Evolutionary conservation across 92 coral and sea anemone species (phyloP).

Genomic region (Micromussa lordhowensis): DNA sequence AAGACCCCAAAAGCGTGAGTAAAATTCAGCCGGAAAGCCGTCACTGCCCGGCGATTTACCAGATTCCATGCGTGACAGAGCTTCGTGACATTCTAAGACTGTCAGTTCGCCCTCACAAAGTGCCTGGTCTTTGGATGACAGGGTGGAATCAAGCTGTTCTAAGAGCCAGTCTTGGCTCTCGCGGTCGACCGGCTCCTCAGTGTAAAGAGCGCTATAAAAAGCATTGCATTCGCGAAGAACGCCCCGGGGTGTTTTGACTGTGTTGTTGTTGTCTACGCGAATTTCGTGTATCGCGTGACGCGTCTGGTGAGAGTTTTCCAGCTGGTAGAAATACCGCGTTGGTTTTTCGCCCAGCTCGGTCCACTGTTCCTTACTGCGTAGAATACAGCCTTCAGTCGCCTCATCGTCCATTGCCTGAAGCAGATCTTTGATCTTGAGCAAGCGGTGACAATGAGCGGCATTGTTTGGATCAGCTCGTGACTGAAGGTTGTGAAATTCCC

Average conservation of each 20-base stretch:
- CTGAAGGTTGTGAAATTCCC: not conserved
- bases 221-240: not conserved
- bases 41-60: too few relatives aligned
- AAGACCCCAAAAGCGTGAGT: too few relatives aligned
- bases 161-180: slow-evolving; percentile 33
- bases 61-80: too few relatives aligned
- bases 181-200: slow-evolving; percentile 9
- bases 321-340: slow-evolving; percentile 20
- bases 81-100: too few relatives aligned
- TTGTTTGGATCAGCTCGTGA: not conserved
- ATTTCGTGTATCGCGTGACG: not conserved
- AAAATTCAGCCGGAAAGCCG: too few relatives aligned
- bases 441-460: not conserved
- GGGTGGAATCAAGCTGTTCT: not conserved
- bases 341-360: slow-evolving; percentile 29
- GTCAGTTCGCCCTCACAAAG: slow-evolving; percentile 32
- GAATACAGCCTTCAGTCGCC: not conserved
- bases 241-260: not conserved
- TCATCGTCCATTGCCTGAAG: not conserved
- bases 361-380: slow-evolving; percentile 31
- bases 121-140: not conserved
- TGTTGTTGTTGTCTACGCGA: not conserved
- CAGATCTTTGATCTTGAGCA: slow-evolving; percentile 1
- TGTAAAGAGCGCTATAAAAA: slow-evolving; percentile 5
- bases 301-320: slow-evolving; percentile 3